phyloP scores from a whole-genome alignment of 2,888 invertebrate genomes.

The Phengaris alcon region DNA sequence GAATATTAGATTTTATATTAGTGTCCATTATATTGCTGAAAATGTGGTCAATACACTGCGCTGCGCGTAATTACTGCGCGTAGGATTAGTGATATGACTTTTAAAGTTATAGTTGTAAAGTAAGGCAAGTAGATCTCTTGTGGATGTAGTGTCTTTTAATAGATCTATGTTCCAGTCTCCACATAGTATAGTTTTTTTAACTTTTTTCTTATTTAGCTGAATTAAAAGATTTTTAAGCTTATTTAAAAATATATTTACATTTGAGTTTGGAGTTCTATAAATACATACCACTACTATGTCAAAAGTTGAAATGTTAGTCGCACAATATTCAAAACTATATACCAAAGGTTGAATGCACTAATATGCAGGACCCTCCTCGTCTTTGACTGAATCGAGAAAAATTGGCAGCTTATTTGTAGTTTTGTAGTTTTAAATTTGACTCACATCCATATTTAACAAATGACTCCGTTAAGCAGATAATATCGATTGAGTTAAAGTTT shows the following conservation, averaged over 20 bases:
- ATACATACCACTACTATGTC: conserved; percentile 26
- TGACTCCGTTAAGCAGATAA: conserved; percentile 20
- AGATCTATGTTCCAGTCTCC: conserved; percentile 28
- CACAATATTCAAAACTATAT: conserved; percentile 23
- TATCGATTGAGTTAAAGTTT: background rate
- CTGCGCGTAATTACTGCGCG: conserved; percentile 16
- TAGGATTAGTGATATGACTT: conserved; percentile 23
- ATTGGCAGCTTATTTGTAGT: conserved; percentile 17
- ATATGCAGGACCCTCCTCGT: conserved; percentile 25
- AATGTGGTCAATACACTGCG: conserved; percentile 27
- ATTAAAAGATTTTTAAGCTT: background rate
- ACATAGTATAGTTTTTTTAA: background rate
- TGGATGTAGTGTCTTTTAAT: conserved; percentile 14
- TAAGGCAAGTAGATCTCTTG: background rate
- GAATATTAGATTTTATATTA: conserved; percentile 4
- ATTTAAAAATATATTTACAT: conserved; percentile 22
- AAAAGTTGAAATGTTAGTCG: background rate
- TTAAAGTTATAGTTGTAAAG: conserved; percentile 23
- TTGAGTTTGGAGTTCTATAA: conserved; percentile 26
- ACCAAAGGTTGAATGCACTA: background rate
- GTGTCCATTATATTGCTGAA: background rate
- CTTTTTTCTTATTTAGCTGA: background rate
- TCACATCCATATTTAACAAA: conserved; percentile 25
- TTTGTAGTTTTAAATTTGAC: background rate
- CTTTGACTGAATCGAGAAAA: conserved; percentile 25